Evolutionary conservation across 2,797 vertebrate species (phyloP).

Genomic region (Ara ararauna): DNA sequence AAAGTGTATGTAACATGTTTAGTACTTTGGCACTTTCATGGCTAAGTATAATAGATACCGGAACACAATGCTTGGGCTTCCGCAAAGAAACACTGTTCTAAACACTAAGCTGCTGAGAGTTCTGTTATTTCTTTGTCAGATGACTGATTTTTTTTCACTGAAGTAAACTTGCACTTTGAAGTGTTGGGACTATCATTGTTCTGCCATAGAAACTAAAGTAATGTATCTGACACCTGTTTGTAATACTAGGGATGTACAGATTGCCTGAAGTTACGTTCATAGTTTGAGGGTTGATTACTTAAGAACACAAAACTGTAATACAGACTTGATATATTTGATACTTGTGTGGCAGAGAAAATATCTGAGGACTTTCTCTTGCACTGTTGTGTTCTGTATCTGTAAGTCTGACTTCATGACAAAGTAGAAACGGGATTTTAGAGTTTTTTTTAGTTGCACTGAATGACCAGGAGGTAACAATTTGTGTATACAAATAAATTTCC

Average conservation of each 20-base stretch:
- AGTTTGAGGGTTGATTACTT: not conserved
- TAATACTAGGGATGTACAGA: not conserved
- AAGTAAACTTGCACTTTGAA: too few species aligned
- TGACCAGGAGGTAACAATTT: not conserved
- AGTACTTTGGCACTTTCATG: constrained; percentile 18
- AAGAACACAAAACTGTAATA: not conserved
- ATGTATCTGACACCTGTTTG: not conserved
- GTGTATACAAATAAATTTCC: not conserved
- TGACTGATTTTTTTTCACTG: not conserved
- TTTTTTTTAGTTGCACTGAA: not conserved
- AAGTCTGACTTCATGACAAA: not conserved
- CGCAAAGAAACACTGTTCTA: constrained; percentile 23
- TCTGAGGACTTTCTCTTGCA: constrained; percentile 16
- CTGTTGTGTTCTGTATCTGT: constrained; percentile 25
- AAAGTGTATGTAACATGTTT: not conserved
- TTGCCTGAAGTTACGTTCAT: not conserved
- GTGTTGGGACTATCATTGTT: too few species aligned
- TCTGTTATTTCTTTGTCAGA: not conserved
- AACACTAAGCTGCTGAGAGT: not conserved
- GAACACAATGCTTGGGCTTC: constrained; percentile 56
- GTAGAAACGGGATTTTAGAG: not conserved
- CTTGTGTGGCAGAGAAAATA: not conserved
- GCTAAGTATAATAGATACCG: not conserved
- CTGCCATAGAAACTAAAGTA: not conserved
- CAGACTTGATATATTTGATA: not conserved